Base-by-base conservation (phyloP, 2,797 vertebrate species). In the Spinus olivaceus region DNA sequence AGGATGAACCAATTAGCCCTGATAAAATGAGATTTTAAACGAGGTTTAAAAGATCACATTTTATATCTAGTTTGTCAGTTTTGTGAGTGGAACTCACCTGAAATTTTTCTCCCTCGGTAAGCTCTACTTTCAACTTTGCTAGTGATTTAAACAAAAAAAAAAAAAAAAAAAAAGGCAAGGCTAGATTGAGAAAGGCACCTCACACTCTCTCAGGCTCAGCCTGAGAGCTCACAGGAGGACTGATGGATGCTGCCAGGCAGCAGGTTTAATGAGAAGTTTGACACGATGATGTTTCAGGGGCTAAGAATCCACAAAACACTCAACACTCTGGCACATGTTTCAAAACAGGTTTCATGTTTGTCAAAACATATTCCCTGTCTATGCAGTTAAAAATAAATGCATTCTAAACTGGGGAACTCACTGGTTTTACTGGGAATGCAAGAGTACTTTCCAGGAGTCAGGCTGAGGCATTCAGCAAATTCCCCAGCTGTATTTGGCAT, bases 371-470 rank as follows among this genome's bases (percentile, higher is more conserved):
- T 81, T 50, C 28, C 25, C 47, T 81, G 65, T 47, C 28, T 27
- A 18, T 64, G 23, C 46, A 78, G 57, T 57, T 92, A 90, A 90
- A 91, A 88, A 83, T 28, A 86, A 83, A 86, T 27, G 35, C 44
- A 44, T 83, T 86, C 39, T 71, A 37, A 91, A 81, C 54, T 44
- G 61, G 25, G 20, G 28, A 91, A 76, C 72, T 90, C 57, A 37
- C 49, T 87, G 44, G 60, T 94, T 94, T 89, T 74, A 85, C 59
- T 86, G 85, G 61, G 57, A 91, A 88, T 54, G 65, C 77, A 76
- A 64, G n/a, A 87, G 22, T 64, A 53, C 53, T 92, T 90, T 88
- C 57, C 73, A 94, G 72, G 79, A 96, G 86, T 69, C 35, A 54
- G 61, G 44, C 41, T 91, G 61, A 39, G 72, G 65, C 77, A 33